phyloP scores from a whole-genome alignment of 1,140 invertebrate species.

The Lordiphosa mommai region DNA sequence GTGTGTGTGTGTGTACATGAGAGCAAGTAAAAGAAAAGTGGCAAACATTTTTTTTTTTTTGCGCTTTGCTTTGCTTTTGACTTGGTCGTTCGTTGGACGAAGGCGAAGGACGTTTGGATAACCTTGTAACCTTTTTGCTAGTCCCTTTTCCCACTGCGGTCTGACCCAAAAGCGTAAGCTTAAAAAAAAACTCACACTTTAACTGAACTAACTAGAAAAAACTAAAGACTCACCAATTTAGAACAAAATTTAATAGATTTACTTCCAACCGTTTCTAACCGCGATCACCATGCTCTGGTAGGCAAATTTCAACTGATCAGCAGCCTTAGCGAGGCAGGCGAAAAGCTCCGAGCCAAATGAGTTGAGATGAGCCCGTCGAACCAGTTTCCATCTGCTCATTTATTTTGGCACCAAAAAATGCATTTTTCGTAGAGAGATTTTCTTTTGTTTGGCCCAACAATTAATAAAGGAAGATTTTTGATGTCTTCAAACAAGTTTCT shows the following conservation, averaged over 20 bases:
- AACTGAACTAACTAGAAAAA: slow-evolving; percentile 10
- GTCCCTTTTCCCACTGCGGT: slow-evolving; percentile 29
- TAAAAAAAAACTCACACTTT: slow-evolving; percentile 33
- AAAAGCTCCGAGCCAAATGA: slow-evolving; percentile 24
- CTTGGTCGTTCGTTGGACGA: slow-evolving; percentile 43
- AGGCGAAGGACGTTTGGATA: slow-evolving; percentile 78
- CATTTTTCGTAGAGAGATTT: slow-evolving; percentile 47
- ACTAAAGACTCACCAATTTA: background rate
- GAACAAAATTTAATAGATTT: no score
- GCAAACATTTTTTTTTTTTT: slow-evolving; percentile 59
- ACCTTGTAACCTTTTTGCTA: slow-evolving; percentile 77
- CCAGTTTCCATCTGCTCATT: slow-evolving; percentile 42
- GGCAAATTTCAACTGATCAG: slow-evolving; percentile 62
- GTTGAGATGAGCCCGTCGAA: slow-evolving; percentile 12
- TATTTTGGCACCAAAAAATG: slow-evolving; percentile 16
- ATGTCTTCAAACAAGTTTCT: slow-evolving; percentile 64
- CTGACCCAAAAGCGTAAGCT: slow-evolving; percentile 49
- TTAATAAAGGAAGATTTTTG: slow-evolving; percentile 68
- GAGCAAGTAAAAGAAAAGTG: slow-evolving; percentile 76
- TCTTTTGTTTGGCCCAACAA: slow-evolving; percentile 63
- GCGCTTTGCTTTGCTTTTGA: slow-evolving; percentile 49
- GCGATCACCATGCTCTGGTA: slow-evolving; percentile 59
- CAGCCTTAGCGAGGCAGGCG: background rate
- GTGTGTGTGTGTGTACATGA: slow-evolving; percentile 41
- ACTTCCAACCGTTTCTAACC: slow-evolving; percentile 1